Evolutionary conservation across 1,140 invertebrate genomes (phyloP).

Genomic region (Drosophila sturtevanti): DNA sequence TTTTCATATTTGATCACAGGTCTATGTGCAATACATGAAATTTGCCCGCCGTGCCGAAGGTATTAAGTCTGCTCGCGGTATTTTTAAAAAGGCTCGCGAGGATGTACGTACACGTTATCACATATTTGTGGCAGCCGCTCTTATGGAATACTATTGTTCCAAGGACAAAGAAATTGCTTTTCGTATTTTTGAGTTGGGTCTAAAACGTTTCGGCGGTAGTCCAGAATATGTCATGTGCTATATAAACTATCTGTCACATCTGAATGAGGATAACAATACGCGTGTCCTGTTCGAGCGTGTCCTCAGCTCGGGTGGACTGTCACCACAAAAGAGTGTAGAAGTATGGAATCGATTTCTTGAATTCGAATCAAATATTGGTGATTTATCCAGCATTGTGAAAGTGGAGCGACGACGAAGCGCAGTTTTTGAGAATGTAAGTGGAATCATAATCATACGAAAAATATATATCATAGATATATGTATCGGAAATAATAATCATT

Average conservation of each 20-base stretch:
- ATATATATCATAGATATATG: not conserved
- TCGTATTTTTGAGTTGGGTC: conserved; percentile 98
- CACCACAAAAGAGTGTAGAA: conserved; percentile 97
- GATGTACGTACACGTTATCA: conserved; percentile 94
- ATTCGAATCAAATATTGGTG: conserved; percentile 99
- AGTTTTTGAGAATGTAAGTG: conserved; percentile 93
- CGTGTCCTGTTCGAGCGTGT: conserved; percentile 98
- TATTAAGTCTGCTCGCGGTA: conserved; percentile 96
- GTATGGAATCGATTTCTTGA: conserved; percentile 99
- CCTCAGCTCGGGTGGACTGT: conserved; percentile 95
- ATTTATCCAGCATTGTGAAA: conserved; percentile 98
- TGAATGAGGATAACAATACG: conserved; percentile 99
- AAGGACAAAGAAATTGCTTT: conserved; percentile 99
- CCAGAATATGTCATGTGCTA: conserved; percentile 98
- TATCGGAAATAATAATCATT: too few species aligned
- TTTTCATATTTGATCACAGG: conserved; percentile 84
- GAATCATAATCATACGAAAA: not conserved
- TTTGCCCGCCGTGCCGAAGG: conserved; percentile 98
- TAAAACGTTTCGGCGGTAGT: conserved; percentile 97
- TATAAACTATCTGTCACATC: conserved; percentile 98
- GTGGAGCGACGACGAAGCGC: conserved; percentile 96
- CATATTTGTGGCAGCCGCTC: conserved; percentile 96
- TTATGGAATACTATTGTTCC: conserved; percentile 99
- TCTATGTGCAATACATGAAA: conserved; percentile 99
- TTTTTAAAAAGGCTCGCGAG: conserved; percentile 98